A percentile compares a stretch with the other conserved stretches of the same genome.
phyloP scores from a whole-genome alignment of 2,113 vertebrate genomes.

The Steatornis caripensis region DNA sequence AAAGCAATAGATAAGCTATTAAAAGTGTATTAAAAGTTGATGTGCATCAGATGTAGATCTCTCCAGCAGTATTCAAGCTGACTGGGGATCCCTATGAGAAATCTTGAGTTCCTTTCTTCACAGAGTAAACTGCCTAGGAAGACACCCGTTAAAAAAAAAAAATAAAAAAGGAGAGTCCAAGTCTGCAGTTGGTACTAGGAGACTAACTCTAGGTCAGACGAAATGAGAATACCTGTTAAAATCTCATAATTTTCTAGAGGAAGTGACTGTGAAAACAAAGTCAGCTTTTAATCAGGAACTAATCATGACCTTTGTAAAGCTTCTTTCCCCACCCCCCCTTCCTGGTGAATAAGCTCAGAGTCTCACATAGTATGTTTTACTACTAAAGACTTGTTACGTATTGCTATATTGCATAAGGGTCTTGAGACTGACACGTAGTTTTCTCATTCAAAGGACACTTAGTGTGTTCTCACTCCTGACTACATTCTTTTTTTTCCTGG shows the following conservation, averaged over 20 bases:
- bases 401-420: accelerated
- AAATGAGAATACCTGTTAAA: background rate
- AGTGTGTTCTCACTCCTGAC: background rate
- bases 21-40: background rate
- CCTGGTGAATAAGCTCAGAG: background rate
- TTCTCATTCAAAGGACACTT: background rate
- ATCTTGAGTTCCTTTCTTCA: background rate
- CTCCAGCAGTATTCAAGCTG: background rate
- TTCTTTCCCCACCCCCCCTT: background rate
- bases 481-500: accelerated
- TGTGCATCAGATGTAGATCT: background rate
- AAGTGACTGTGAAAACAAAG: background rate
- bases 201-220: background rate
- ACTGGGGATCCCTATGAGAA: background rate
- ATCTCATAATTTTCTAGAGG: background rate
- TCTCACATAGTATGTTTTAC: background rate
- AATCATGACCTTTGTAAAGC: background rate
- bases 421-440: background rate
- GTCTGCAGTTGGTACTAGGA: background rate
- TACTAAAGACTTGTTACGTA: background rate
- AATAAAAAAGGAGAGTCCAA: background rate
- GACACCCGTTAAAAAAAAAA: background rate
- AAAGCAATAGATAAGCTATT: background rate
- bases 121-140: background rate
- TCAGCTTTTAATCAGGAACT: background rate